Conservation (phyloP, 1,140 invertebrate genomes). For the silkworm (Bombyx mori) region ASM3026992v2 NC_085130.1:8204001-8204500, state of each 20-base stretch:
- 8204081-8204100: no score
- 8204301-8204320: constrained; percentile 5
- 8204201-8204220: no score
- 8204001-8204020: no score
- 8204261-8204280: constrained; percentile 1
- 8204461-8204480: background rate
- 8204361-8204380: background rate
- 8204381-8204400: background rate
- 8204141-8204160: no score
- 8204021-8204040: no score
- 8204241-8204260: background rate
- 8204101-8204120: no score
- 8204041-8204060: no score
- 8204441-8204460: background rate
- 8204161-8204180: no score
- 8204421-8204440: background rate
- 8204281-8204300: constrained; percentile 1
- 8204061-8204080: no score
- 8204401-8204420: background rate
- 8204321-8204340: constrained; percentile 6
- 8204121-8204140: no score
- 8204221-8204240: no score
- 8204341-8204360: constrained; percentile 3
- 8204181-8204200: no score
- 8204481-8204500: background rate